Evolutionary conservation across 2,113 vertebrate species (phyloP), one percentile per base, ranked within the genome.

Genomic region (Orcinus orca): DNA sequence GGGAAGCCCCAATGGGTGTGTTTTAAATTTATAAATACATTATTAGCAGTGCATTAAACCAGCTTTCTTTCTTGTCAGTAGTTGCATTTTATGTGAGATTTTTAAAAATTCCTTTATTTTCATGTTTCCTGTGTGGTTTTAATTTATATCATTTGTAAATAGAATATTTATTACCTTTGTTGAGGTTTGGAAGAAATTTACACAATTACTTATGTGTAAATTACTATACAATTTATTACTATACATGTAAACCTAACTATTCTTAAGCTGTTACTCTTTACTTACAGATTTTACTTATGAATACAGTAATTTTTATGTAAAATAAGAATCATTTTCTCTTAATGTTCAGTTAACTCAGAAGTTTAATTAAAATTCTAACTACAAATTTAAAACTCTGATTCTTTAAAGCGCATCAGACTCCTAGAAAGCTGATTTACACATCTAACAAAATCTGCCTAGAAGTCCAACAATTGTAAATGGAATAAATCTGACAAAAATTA

Each of bases 401-500:
- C 25, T 63, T 73, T 73, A 80, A 89, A 74, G 47, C 26, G 31
- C 21, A 60, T 58, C 36, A 80, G 44, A 36, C 3, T 81, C 20
- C 26, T 88, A 83, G 50, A 83, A 74, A 50, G 20, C 20, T 38
- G 38, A 44, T 81, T 92, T 83, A 76, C 20, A 70, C 62, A 83
- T 88, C 25, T 67, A 60, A 80, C 41, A 95, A 68, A 88, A 89
- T 77, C 33, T 93, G 53, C 33, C 79, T 76, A 70, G 41, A 74
- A 67, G 11, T 86, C n/a, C 62, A 70, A 68, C 20, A 86, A 53
- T 29, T 70, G 2, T 77, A 70, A 50, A 41, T 67, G 36, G 31
- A 67, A 67, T 67, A 84, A 82, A 90, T 85, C 13, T 96, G 79
- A 88, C 33, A 76, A 92, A 94, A 82, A 55, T 65, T 92, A 82